These are phyloP conservation scores for Hesperophylax magnus DNA, from an alignment of 1,140 invertebrate species.

Conservation along the genomic window DNA sequence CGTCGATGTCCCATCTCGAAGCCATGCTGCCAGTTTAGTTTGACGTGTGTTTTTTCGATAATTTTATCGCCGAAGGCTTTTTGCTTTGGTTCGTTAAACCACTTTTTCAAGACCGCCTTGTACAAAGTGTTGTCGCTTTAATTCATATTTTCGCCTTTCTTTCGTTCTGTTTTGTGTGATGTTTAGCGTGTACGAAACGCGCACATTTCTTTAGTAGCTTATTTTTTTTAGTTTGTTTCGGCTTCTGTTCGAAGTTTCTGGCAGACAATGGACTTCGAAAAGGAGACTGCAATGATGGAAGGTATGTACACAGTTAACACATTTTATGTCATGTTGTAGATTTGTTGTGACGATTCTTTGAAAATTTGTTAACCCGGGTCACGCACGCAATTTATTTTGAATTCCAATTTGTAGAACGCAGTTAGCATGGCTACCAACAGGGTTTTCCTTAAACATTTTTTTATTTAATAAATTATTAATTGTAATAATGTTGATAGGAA, in stretches of 20 bases:
- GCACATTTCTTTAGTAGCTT: neutral
- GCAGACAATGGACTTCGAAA: slow-evolving; percentile 9
- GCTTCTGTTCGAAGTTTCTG: slow-evolving; percentile 25
- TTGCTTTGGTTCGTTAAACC: neutral
- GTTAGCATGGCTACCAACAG: slow-evolving; percentile 11
- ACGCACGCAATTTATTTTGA: slow-evolving; percentile 27
- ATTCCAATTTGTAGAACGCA: neutral
- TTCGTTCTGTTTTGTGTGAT: slow-evolving; percentile 1
- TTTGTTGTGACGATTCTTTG: neutral
- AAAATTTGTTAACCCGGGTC: neutral
- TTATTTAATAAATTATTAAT: too few species aligned
- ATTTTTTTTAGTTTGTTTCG: slow-evolving; percentile 20
- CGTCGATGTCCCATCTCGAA: neutral
- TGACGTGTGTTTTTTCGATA: slow-evolving; percentile 39
- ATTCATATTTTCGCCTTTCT: slow-evolving; percentile 19
- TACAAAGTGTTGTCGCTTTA: slow-evolving; percentile 18
- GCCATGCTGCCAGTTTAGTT: slow-evolving; percentile 1
- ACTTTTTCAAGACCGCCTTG: slow-evolving; percentile 7
- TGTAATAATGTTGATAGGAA: too few species aligned
- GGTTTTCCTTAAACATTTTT: neutral
- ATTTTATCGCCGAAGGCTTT: slow-evolving; percentile 4
- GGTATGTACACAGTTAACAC: slow-evolving; percentile 8
- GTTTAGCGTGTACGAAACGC: slow-evolving; percentile 15
- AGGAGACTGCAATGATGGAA: slow-evolving; percentile 10
- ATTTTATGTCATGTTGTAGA: slow-evolving; percentile 24